Base-by-base conservation (phyloP, 1,140 invertebrate genomes). In the Drosophila jambulina region DNA sequence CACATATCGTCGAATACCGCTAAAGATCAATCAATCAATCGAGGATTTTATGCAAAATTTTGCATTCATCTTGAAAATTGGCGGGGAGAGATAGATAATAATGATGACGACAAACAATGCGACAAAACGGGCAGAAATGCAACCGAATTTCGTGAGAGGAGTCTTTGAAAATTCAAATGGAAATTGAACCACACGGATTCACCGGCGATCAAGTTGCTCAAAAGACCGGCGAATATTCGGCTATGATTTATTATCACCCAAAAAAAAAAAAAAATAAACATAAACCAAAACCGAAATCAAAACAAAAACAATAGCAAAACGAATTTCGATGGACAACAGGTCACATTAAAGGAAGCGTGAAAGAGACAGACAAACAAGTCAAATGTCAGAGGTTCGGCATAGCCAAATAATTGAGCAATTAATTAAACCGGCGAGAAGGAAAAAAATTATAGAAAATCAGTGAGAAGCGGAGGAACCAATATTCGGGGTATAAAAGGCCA, bases 371-470 rank as follows among this genome's bases (percentile, higher is more conserved):
- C 51, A 60, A 58, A 69, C 74, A 75, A 88, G 70, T 88, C 85
- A 88, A 90, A 88, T 88, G 85, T 90, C 85, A 88, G 85, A 90
- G 81, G 85, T 90, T 78, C 74, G 78, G 56, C 70, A 57, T 45
- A 82, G 70, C 12, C 78, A 90, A 88, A 88, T 88, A 88, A 88
- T 88, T 88, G 85, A 88, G 85, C 85, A 88, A 88, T 88, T 88
- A 88, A 88, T 88, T 90, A 90, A 88, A 57, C 69, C 67, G 72
- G 71, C 81, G 45, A 78, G 23, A 38, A 59, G 51, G 27, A 9
- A 38, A 62, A 72, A 76, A 80, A 51, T 59, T 82, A 54, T 56
- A 85, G 56, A 82, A 85, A 82, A 70, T 79, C 60, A 45, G 45
- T 49, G 57, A 72, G 70, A 72, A 49, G 70, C 68, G 70, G 36